Evolutionary conservation across 2,113 vertebrate species (phyloP).

Genomic region (Dinomys branickii): DNA sequence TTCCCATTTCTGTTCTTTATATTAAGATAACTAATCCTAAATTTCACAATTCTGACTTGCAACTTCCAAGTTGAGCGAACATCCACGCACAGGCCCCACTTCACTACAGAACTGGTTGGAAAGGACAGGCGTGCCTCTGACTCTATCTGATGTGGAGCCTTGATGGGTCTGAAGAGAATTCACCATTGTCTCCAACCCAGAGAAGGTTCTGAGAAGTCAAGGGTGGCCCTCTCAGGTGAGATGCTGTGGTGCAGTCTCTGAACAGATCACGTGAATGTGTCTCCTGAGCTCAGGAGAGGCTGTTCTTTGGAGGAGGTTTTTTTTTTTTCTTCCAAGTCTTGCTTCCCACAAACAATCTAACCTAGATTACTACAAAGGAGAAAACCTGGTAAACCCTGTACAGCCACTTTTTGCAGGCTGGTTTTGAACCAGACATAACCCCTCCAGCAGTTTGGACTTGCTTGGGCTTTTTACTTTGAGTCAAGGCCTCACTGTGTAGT

Average conservation of each 20-base stretch:
- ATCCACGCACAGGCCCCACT: slow-evolving; percentile 8
- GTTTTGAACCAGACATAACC: neutral
- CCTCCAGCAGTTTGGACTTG: neutral
- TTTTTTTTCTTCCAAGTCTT: neutral
- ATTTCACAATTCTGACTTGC: neutral
- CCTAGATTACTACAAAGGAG: neutral
- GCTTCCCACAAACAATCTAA: neutral
- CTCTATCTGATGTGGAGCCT: neutral
- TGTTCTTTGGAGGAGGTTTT: neutral
- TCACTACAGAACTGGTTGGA: neutral
- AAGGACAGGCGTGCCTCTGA: neutral
- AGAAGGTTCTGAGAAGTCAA: neutral
- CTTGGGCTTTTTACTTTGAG: neutral
- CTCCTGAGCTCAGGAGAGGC: neutral
- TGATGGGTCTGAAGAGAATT: neutral
- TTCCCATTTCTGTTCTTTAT: neutral
- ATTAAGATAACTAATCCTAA: neutral
- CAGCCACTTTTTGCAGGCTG: neutral
- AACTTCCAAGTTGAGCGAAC: neutral
- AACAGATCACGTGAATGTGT: neutral
- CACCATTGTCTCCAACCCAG: neutral
- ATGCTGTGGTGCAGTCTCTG: neutral
- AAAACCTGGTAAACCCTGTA: neutral
- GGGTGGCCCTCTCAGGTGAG: neutral
- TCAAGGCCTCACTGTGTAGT: neutral